phyloP scores from a whole-genome alignment of 35 echinoderm and acorn worm species.

The Ophiothrix spiculata region DNA sequence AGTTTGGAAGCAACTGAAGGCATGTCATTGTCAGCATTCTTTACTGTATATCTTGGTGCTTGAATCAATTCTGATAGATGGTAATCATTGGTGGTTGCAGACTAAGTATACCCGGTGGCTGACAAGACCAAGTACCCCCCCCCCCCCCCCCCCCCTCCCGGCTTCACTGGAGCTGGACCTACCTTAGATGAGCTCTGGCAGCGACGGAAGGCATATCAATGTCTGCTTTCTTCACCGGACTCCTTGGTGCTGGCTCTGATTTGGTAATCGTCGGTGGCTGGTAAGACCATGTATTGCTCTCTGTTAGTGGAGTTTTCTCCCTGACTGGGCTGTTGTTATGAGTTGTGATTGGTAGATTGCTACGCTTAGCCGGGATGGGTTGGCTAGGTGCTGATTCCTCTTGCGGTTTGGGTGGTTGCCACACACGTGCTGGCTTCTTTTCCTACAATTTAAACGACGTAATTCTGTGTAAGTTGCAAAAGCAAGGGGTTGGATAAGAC shows the following conservation, averaged over 20 bases:
- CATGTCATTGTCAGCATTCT: no score
- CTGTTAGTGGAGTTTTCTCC: not conserved
- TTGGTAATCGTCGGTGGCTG: not conserved
- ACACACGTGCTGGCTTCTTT: conserved; percentile 28
- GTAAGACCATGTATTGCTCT: not conserved
- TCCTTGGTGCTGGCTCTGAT: not conserved
- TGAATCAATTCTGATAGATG: no score
- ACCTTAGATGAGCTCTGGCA: not conserved
- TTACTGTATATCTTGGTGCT: no score
- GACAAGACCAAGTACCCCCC: no score
- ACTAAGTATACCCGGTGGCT: no score
- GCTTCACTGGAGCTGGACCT: no score
- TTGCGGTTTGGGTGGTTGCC: conserved; percentile 48
- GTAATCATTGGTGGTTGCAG: no score
- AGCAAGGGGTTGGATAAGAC: no score
- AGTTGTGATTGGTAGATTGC: not conserved
- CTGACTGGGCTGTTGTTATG: not conserved
- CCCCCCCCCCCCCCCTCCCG: no score
- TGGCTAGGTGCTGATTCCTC: conserved; percentile 29
- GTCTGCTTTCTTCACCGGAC: not conserved
- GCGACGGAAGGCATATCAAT: not conserved
- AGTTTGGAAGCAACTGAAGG: no score
- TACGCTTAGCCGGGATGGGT: conserved; percentile 43
- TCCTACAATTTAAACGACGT: no score
- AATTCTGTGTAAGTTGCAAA: no score